Percentiles rank a stretch among this genome's conserved stretches.
Conservation (phyloP, 2,888 invertebrate genomes). For the Machimus atricapillus region DNA sequence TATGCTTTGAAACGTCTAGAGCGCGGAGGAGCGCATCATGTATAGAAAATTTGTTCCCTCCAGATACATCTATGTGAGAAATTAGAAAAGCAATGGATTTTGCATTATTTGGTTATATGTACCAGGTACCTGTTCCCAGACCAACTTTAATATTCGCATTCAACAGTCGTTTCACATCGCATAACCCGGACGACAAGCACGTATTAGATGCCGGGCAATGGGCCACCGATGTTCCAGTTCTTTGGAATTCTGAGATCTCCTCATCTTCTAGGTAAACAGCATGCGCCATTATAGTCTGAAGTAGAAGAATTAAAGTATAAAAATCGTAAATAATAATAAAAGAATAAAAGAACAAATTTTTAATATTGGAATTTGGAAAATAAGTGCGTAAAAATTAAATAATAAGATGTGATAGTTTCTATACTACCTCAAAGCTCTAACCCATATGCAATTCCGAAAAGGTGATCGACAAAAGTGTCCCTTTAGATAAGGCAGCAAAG, state of each 20-base stretch:
- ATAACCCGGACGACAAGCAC: constrained; percentile 79
- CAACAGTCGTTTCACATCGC: constrained; percentile 75
- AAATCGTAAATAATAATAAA: background rate
- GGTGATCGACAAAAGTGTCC: no score
- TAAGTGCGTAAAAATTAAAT: no score
- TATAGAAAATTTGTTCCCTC: constrained; percentile 80
- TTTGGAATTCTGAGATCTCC: constrained; percentile 71
- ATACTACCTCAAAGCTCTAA: no score
- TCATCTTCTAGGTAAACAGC: constrained; percentile 76
- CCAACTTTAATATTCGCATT: constrained; percentile 76
- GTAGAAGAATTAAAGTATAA: background rate
- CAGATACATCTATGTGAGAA: constrained; percentile 74
- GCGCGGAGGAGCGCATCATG: constrained; percentile 76
- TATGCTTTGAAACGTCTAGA: constrained; percentile 75
- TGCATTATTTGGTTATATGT: background rate
- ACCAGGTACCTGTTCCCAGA: constrained; percentile 78
- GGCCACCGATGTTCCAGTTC: constrained; percentile 72
- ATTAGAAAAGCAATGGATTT: background rate
- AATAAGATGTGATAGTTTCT: no score
- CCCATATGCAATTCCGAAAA: no score
- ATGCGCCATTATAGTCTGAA: constrained; percentile 79
- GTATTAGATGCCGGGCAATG: constrained; percentile 91
- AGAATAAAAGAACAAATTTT: background rate
- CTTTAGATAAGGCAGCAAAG: no score
- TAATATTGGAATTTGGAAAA: no score